Evolutionary conservation across 53 echinoderm and acorn worm species (phyloP).

Genomic region (Antedon mediterranea): DNA sequence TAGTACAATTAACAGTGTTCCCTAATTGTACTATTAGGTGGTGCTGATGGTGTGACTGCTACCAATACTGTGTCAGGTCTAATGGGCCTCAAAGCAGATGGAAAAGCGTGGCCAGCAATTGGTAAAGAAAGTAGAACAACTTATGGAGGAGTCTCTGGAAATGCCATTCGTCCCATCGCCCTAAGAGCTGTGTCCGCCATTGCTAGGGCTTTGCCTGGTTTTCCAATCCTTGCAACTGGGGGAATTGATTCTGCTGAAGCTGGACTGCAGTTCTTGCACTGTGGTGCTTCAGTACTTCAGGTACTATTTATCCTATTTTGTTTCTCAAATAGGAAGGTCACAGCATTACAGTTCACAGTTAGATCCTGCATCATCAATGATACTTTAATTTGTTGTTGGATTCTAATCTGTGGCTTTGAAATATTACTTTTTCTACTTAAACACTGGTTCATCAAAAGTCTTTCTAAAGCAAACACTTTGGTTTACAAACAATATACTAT

Average conservation of each 20-base stretch:
- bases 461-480: no score
- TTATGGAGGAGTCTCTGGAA: conserved; percentile 92
- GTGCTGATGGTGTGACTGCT: conserved; percentile 91
- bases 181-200: conserved; percentile 95
- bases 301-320: conserved; percentile 12
- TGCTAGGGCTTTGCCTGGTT: conserved; percentile 78
- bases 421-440: no score
- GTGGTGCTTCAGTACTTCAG: conserved; percentile 73
- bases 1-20: no score
- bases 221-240: conserved; percentile 83
- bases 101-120: conserved; percentile 77
- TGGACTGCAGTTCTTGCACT: conserved; percentile 82
- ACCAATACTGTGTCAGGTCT: conserved; percentile 97
- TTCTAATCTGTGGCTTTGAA: no score
- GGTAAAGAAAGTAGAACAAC: conserved; percentile 69
- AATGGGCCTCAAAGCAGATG: conserved; percentile 67
- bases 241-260: conserved; percentile 91
- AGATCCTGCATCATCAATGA: no score
- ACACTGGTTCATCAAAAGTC: no score
- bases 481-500: no score
- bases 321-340: no score
- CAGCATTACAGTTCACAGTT: no score
- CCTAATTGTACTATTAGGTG: conserved; percentile 43
- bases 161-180: conserved; percentile 91
- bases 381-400: no score